Evolutionary conservation across 2,113 vertebrate species (phyloP), one percentile per base, ranked within the genome.

Genomic region (Promerops cafer): DNA sequence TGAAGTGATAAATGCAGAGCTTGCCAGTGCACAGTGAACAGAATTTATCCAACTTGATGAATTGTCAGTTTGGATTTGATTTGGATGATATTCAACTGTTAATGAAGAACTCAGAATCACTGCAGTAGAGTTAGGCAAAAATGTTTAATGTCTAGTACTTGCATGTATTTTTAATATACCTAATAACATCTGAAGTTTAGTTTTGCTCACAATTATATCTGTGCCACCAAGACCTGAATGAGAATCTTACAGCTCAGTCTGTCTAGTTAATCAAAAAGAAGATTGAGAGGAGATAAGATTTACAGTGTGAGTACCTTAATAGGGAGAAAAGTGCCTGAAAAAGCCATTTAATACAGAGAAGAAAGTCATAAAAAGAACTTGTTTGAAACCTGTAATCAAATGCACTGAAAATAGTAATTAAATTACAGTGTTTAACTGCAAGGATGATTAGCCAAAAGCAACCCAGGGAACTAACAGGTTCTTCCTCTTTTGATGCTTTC

Each of bases 171-270:
- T 97, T 96, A 96, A 96, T 91, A 37, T 47, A 80, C 68, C 87
- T 97, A 90, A 96, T 95, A 94, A 95, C 90, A 83, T 90, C 86
- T 94, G 94, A 96, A 83, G 93, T 68, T 93, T 94, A 96, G 90
- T 97, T 97, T 96, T 97, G 93, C 92, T 93, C 90, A 87, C 96
- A 93, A 90, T 97, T 97, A 95, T 83, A 90, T 80, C 92, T 71
- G 16, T 96, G 90, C 83, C 89, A 89, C 88, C 90, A 94, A 78
- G 88, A 87, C 93, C 92, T 66, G 93, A 86, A 80, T 64, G 64
- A 83, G 75, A 94, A 83, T 83, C 88, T 86, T 81, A 82, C 71
- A 92, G 77, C 89, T 95, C 83, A 52, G 83, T n/a, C 87, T 94
- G 87, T 94, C 69, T 92, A 71, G 72, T 94, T 96, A 95, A 91